Base-by-base conservation (phyloP, 1,140 invertebrate genomes). In the Anoplolepis gracilipes region DNA sequence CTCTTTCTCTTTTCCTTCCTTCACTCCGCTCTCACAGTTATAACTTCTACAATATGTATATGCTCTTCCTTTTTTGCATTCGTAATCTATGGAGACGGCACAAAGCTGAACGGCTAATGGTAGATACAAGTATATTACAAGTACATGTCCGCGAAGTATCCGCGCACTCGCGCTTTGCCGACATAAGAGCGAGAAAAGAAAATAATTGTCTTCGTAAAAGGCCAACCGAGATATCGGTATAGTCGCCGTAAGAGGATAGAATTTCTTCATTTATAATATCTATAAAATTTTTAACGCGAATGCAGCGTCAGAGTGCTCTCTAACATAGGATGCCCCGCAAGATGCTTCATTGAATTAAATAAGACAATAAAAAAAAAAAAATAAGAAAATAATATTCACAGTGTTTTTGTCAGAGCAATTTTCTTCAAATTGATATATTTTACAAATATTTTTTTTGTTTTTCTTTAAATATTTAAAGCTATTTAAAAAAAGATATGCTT, bases 81-180 rank as follows among this genome's bases (percentile, higher is more conserved):
- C 85, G 87, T 94, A 92, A 93, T 92, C 89, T 93, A 93, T 87
- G 90, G 88, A 94, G 93, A 94, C 93, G 92, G 93, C 92, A 93
- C 93, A 93, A 94, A 94, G 94, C 93, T 94, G 93, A 94, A 94
- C 91, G 90, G 91, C 92, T 94, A 93, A 86, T 92, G 90, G 84
- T 93, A 93, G 77, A 92, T 94, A 94, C 92, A 93, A 92, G 73
- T 94, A 93, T 93, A 88, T 93, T 94, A 94, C 93, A 94, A 90
- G 89, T 92, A 92, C 90, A 90, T 89, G 79, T 87, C 85, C 90
- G 88, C 84, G 42, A 77, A 86, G 59, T 79, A 79, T 79, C 70
- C 57, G 78, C 53, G 76, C 42, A 82, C 78, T 82, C 78, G 61
- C 78, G 73, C 84, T 79, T 57, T 65, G 59, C 39, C 57, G 75